Evolutionary conservation across 2,888 invertebrate genomes (phyloP).

Genomic region (Corbicula japonica): DNA sequence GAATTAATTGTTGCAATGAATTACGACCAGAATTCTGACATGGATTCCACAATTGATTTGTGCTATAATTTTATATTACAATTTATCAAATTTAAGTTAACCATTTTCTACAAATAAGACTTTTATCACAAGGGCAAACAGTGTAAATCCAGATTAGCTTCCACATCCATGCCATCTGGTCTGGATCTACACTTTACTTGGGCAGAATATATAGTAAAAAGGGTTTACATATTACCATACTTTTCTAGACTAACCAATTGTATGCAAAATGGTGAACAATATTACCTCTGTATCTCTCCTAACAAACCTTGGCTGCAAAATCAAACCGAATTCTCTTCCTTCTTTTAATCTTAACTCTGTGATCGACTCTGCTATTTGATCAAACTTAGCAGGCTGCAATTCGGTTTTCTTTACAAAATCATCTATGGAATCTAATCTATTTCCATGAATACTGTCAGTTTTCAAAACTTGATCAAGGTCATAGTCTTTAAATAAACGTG

Average conservation of each 20-base stretch:
- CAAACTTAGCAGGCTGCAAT: not conserved
- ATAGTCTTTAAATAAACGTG: not conserved
- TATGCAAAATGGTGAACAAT: not conserved
- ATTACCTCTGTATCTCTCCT: conserved; percentile 9
- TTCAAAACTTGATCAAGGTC: not conserved
- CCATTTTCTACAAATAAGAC: too few species aligned
- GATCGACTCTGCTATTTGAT: conserved; percentile 11
- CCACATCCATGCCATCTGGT: too few species aligned
- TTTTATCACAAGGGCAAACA: too few species aligned
- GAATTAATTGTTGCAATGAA: too few species aligned
- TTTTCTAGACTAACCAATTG: not conserved
- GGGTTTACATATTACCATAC: not conserved
- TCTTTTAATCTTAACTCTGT: conserved; percentile 1
- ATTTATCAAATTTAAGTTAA: too few species aligned
- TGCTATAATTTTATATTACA: too few species aligned
- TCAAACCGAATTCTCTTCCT: conserved; percentile 1
- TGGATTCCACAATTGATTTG: too few species aligned
- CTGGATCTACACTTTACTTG: too few species aligned
- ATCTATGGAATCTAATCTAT: conserved; percentile 23
- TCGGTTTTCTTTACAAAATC: conserved; percentile 1
- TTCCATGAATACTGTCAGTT: not conserved
- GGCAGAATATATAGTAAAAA: too few species aligned
- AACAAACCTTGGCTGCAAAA: conserved; percentile 20
- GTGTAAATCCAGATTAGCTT: too few species aligned
- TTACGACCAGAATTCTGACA: too few species aligned